Evolutionary conservation across 2,797 vertebrate genomes (phyloP).

Genomic region (Bradypodion ventrale): DNA sequence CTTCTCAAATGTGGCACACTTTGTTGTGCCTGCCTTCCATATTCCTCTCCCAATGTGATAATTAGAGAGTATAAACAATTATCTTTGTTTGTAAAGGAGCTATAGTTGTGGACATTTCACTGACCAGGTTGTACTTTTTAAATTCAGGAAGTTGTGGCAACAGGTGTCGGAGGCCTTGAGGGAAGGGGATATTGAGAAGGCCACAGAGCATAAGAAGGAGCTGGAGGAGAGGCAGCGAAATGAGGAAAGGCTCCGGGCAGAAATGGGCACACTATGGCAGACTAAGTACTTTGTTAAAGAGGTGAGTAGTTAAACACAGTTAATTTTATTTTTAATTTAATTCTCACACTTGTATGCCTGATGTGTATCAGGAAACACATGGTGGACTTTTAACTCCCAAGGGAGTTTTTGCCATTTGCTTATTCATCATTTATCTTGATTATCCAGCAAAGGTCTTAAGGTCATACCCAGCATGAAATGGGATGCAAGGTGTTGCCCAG

Average conservation of each 20-base stretch:
- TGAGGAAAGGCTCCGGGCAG: slow-evolving; percentile 88
- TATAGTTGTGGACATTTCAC: neutral
- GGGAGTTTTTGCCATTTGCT: neutral
- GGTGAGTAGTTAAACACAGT: slow-evolving; percentile 73
- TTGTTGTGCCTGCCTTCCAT: neutral
- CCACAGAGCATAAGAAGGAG: slow-evolving; percentile 92
- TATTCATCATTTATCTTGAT: too few relatives aligned
- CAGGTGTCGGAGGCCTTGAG: slow-evolving; percentile 90
- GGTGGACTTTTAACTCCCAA: neutral
- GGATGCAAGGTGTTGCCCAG: neutral
- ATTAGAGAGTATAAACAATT: neutral
- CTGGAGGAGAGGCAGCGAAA: slow-evolving; percentile 92
- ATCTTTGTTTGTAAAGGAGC: neutral
- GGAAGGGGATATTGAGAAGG: slow-evolving; percentile 92
- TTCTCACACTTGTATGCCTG: too few relatives aligned
- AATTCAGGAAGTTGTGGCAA: slow-evolving; percentile 89
- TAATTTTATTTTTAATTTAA: too few relatives aligned
- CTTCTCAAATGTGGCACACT: neutral
- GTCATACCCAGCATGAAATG: neutral
- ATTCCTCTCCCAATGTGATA: neutral
- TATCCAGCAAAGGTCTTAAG: neutral
- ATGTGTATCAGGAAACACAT: too few relatives aligned
- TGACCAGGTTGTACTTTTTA: slow-evolving; percentile 6
- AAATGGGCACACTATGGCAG: slow-evolving; percentile 88
- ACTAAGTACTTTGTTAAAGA: slow-evolving; percentile 93